phyloP scores from a whole-genome alignment of 2,888 invertebrate genomes.

The Pteria penguin region DNA sequence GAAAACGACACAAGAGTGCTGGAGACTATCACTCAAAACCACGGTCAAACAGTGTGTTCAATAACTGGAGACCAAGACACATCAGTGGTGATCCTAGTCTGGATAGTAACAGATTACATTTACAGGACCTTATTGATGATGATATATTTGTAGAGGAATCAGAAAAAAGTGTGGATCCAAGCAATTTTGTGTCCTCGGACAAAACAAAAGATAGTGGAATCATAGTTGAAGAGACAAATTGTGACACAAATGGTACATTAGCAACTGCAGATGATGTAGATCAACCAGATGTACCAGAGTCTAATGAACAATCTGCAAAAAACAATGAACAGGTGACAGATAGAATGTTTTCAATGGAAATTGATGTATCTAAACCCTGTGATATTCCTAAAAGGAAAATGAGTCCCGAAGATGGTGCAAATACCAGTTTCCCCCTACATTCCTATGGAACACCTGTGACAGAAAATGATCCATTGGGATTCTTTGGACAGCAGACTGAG shows the following conservation, averaged over 20 bases:
- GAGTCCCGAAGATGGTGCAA: not conserved
- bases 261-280: not conserved
- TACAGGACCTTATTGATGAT: conserved; percentile 9
- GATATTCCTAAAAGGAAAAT: conserved; percentile 11
- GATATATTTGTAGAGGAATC: conserved; percentile 42
- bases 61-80: conserved; percentile 61
- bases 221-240: conserved; percentile 53
- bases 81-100: conserved; percentile 43
- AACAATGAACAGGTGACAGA: not conserved
- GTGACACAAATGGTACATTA: not conserved
- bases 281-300: conserved; percentile 1
- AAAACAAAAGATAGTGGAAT: conserved; percentile 68
- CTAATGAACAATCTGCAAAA: not conserved
- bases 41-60: conserved; percentile 68
- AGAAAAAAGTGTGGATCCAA: conserved; percentile 38
- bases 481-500: conserved; percentile 81
- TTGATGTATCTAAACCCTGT: conserved; percentile 17
- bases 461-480: conserved; percentile 94
- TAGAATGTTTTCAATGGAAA: not conserved
- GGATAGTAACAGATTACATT: not conserved
- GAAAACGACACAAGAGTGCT: conserved; percentile 79
- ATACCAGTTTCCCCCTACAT: conserved; percentile 27
- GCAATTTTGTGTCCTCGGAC: conserved; percentile 46
- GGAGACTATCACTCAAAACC: conserved; percentile 58
- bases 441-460: conserved; percentile 89